These are phyloP conservation scores for Gallinago undulata DNA, from an alignment of 2,113 vertebrate genomes.

Conservation along the genomic window DNA sequence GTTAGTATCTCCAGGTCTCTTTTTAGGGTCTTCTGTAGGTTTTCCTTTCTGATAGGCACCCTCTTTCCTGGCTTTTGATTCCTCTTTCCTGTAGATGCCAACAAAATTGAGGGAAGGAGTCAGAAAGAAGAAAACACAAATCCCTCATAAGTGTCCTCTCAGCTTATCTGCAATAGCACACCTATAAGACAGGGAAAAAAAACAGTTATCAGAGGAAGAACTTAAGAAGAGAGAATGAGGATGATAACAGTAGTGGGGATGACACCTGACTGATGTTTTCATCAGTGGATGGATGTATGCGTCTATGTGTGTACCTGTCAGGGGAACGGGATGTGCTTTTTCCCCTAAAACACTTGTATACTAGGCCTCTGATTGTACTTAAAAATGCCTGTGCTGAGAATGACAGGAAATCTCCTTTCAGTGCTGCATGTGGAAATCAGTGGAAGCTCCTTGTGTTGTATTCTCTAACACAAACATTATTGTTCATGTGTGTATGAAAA, in stretches of 20 bases:
- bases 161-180: neutral
- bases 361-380: neutral
- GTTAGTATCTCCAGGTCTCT: neutral
- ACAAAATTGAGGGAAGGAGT: neutral
- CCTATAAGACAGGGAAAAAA: fast-evolving
- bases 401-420: neutral
- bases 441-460: neutral
- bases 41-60: neutral
- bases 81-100: neutral
- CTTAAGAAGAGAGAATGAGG: neutral
- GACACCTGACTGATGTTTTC: neutral
- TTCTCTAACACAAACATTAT: neutral
- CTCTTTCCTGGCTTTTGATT: neutral
- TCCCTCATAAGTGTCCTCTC: neutral
- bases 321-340: neutral
- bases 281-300: neutral
- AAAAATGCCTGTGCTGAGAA: neutral
- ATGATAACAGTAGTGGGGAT: neutral
- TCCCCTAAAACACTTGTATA: neutral
- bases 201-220: neutral
- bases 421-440: neutral
- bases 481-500: neutral
- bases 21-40: neutral
- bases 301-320: neutral
- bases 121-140: neutral